Base-by-base conservation (phyloP, 2,888 invertebrate genomes). In the Cheiracanthium punctorium region DNA sequence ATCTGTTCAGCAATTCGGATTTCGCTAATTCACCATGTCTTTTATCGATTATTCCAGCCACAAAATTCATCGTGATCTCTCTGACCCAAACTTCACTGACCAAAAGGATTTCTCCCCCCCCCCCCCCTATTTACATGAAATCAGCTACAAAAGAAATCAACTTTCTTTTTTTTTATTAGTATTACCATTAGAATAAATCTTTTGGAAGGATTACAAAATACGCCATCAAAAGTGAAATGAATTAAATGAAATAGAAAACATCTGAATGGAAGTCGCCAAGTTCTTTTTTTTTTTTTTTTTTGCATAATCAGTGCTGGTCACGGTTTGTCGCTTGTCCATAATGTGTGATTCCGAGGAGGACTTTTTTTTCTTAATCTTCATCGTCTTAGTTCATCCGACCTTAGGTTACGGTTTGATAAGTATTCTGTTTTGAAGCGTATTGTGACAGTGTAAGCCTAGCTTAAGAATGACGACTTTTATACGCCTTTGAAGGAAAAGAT, bases 381-480 rank as follows among this genome's bases (percentile, higher is more conserved):
- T 17, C 48, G 8, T 48, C 17, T 48, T 48, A 48, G 67, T 73
- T 67, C 37, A 41, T 24, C 41, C 64, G 69, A 81, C 81, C 74
- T 81, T 32, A 52, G 43, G 65, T 72, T 80, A 80, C 48, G 69
- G 58, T 74, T 74, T 69, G 69, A 33, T 37, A 28, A 20, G 24
- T 67, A 72, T 72, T 73, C 32, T 80, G 65, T 73, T 80, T 73
- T 80, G 72, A 43, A 24, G 20, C 17, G 20, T 12, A 24, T 73
- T 43, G 14, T 80, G 65, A 73, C 65, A 71, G 43, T n/a, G n/a
- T n/a, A n/a, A n/a, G n/a, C n/a, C n/a, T n/a, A n/a, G n/a, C n/a
- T n/a, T n/a, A n/a, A n/a, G n/a, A n/a, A n/a, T n/a, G n/a, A n/a
- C n/a, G n/a, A n/a, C n/a, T n/a, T n/a, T n/a, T n/a, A n/a, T n/a